Conservation (phyloP, 2,888 invertebrate species). For the Drepanosiphum platanoidis region DNA sequence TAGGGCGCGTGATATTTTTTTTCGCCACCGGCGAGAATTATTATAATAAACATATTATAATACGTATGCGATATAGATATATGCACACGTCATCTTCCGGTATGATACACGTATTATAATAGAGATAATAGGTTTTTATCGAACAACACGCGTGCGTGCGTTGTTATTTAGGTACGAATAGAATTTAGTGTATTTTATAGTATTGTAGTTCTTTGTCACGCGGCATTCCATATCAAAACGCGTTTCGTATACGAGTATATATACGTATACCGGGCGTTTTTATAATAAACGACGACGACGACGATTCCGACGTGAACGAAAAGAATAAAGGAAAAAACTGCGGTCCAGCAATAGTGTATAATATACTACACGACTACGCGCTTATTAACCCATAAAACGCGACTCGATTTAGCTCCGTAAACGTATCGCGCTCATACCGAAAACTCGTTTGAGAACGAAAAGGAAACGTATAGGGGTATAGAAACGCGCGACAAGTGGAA, state of each 20-base stretch:
- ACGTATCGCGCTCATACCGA: not conserved
- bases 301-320: not conserved
- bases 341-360: too few relatives aligned
- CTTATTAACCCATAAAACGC: slow-evolving; percentile 1
- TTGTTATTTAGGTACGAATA: too few relatives aligned
- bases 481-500: not conserved
- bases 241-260: not conserved
- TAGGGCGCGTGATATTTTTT: too few relatives aligned
- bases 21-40: too few relatives aligned
- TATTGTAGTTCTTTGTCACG: not conserved
- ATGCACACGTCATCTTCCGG: too few relatives aligned
- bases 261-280: not conserved
- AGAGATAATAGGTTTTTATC: too few relatives aligned
- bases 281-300: not conserved
- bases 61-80: too few relatives aligned
- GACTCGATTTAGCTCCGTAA: not conserved
- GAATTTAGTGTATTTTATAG: not conserved
- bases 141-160: too few relatives aligned
- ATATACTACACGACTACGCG: too few relatives aligned
- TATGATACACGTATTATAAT: too few relatives aligned
- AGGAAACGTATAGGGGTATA: not conserved
- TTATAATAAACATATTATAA: too few relatives aligned
- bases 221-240: not conserved
- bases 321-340: not conserved
- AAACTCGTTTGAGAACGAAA: not conserved